Percentiles rank a stretch among this genome's conserved stretches.
Conservation (phyloP, 2,888 invertebrate genomes). For the Dasypogon diadema region DNA sequence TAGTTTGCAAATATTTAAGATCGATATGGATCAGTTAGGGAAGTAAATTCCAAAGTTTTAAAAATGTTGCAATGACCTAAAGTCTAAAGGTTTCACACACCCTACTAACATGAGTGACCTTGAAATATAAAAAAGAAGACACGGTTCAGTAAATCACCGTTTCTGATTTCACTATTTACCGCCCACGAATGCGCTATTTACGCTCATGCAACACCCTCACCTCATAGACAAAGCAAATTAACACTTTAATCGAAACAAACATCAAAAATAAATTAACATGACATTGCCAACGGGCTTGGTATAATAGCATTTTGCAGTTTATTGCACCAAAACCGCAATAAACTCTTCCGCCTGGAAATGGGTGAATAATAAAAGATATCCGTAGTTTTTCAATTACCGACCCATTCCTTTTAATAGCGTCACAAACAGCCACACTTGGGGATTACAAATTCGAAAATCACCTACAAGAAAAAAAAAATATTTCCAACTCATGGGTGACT, state of each 20-base stretch:
- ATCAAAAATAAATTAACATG: not conserved
- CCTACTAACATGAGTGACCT: no score
- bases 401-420: not conserved
- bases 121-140: not conserved
- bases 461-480: slow-evolving; percentile 16
- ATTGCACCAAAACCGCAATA: not conserved
- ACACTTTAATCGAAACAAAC: not conserved
- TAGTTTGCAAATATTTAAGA: no score
- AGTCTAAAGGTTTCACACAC: no score
- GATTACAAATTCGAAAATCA: no score
- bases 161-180: not conserved
- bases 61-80: no score
- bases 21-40: no score
- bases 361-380: not conserved
- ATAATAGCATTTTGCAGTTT: not conserved
- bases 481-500: not conserved
- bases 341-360: not conserved
- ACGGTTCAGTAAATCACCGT: not conserved
- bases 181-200: not conserved
- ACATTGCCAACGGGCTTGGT: not conserved
- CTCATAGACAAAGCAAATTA: no score
- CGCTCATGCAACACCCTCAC: not conserved
- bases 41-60: no score
- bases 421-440: not conserved
- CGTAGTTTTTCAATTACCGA: not conserved